Conservation (phyloP, 2,113 vertebrate genomes). For the Mobula birostris region DNA sequence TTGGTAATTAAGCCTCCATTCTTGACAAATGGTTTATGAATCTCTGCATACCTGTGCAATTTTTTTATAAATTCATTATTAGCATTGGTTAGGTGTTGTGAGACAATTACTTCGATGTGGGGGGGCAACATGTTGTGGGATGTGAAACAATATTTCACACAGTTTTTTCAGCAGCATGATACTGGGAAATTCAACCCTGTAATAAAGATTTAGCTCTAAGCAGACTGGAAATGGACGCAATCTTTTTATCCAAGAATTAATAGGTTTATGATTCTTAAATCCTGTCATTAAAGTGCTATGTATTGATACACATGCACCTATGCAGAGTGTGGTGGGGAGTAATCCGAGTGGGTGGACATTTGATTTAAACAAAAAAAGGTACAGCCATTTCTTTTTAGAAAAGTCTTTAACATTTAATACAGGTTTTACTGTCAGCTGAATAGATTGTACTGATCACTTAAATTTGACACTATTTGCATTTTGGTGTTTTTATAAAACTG, state of each 20-base stretch:
- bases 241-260: not conserved
- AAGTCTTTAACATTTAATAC: constrained; percentile 23
- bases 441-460: constrained; percentile 1
- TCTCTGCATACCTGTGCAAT: not conserved
- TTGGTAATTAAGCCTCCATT: not conserved
- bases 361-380: not conserved
- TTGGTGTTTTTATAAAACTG: not conserved
- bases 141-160: not conserved
- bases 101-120: too few species aligned
- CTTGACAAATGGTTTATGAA: not conserved
- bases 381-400: not conserved
- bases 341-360: not conserved
- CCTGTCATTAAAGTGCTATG: not conserved
- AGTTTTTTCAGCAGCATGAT: not conserved
- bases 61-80: not conserved
- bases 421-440: constrained; percentile 33
- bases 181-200: not conserved
- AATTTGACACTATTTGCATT: not conserved
- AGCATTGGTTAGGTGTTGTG: too few species aligned
- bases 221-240: not conserved
- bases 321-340: not conserved
- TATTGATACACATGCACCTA: not conserved
- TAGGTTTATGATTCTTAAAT: not conserved
- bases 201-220: not conserved
- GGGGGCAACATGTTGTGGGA: not conserved